These are phyloP conservation scores for Chaenodraco wilsoni DNA, from an alignment of 2,797 vertebrate genomes.

Conservation along the genomic window DNA sequence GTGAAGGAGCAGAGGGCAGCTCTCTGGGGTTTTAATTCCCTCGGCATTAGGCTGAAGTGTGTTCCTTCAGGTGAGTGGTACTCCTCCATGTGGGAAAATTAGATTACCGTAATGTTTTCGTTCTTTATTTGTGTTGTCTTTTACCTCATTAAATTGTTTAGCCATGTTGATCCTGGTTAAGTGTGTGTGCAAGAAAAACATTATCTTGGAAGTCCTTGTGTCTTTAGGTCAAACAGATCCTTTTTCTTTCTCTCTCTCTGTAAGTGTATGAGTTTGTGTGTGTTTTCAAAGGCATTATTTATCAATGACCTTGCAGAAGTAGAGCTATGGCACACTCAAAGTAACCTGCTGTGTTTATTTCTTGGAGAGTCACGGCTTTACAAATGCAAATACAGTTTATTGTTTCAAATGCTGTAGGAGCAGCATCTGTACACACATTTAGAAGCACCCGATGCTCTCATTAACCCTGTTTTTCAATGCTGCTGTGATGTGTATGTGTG, in stretches of 20 bases:
- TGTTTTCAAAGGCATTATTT: conserved; percentile 3
- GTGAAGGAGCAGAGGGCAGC: conserved; percentile 72
- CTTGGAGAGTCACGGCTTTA: not conserved
- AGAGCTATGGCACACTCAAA: conserved; percentile 33
- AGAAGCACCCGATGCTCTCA: conserved; percentile 25
- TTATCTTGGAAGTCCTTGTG: conserved; percentile 32
- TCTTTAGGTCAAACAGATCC: conserved; percentile 61
- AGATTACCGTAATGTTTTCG: not conserved
- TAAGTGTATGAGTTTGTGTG: conserved; percentile 2
- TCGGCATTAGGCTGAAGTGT: conserved; percentile 50
- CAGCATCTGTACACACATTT: conserved; percentile 47
- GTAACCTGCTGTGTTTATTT: conserved; percentile 30
- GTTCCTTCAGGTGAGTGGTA: conserved; percentile 71
- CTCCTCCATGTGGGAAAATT: conserved; percentile 11
- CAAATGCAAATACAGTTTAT: conserved; percentile 21
- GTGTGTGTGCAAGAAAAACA: not conserved
- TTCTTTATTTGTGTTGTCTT: not conserved
- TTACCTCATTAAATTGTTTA: conserved; percentile 13
- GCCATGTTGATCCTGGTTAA: not conserved
- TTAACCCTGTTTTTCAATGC: conserved; percentile 47
- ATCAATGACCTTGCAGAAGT: conserved; percentile 52
- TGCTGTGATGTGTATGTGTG: conserved; percentile 51
- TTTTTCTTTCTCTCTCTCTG: conserved; percentile 24
- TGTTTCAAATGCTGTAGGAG: conserved; percentile 46
- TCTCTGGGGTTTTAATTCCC: conserved; percentile 56